These are phyloP conservation scores for Dioctria linearis DNA, from an alignment of 2,888 invertebrate genomes.

Conservation along the genomic window DNA sequence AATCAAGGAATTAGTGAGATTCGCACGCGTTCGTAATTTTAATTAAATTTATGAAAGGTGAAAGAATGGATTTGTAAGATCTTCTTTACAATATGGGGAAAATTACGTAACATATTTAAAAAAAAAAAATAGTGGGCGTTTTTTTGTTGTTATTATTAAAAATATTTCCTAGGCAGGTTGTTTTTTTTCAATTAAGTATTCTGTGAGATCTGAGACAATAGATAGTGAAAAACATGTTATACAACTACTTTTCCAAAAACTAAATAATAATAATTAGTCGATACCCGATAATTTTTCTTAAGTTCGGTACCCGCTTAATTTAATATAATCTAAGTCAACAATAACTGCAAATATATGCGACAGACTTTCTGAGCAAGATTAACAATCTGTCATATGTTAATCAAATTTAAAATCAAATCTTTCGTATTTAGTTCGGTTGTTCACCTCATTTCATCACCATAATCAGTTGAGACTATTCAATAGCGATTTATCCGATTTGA, in stretches of 20 bases:
- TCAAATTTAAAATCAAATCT: not conserved
- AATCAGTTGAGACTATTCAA: not conserved
- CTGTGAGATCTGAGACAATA: too few species aligned
- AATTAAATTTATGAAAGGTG: not conserved
- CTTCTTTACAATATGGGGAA: too few species aligned
- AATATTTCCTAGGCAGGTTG: too few species aligned
- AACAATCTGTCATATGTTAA: not conserved
- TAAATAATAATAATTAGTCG: too few species aligned
- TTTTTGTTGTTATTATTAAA: too few species aligned
- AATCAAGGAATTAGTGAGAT: not conserved
- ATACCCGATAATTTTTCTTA: not conserved
- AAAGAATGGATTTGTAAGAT: too few species aligned
- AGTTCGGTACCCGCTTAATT: too few species aligned
- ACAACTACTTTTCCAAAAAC: not conserved
- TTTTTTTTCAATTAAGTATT: too few species aligned
- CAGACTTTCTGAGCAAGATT: constrained; percentile 12
- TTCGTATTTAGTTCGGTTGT: not conserved
- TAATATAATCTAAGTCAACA: not conserved
- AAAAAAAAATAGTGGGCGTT: too few species aligned
- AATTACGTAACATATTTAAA: not conserved
- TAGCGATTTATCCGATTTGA: constrained; percentile 3
- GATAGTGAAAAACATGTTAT: too few species aligned
- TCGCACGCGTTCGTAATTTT: not conserved
- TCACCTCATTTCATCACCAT: constrained; percentile 33
- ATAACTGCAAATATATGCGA: constrained; percentile 12